Evolutionary conservation across 2,113 vertebrate genomes (phyloP).

Genomic region (Crotalus viridis): DNA sequence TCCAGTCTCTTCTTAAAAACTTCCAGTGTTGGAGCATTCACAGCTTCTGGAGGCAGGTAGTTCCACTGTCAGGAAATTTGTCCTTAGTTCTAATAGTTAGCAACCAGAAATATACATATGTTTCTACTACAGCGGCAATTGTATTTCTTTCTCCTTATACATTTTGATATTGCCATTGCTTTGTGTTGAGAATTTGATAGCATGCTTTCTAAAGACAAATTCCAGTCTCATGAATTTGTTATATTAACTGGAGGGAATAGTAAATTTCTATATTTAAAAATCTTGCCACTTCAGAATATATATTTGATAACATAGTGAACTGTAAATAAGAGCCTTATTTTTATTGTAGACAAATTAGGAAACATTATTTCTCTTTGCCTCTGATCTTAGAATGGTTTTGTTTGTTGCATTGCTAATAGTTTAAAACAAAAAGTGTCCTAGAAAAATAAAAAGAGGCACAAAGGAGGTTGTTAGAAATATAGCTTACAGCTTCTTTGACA

Average conservation of each 20-base stretch:
- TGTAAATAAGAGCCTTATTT: neutral
- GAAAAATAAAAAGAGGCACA: neutral
- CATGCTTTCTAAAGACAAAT: slow-evolving; percentile 23
- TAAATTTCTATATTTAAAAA: slow-evolving; percentile 34
- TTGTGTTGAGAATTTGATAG: slow-evolving; percentile 35
- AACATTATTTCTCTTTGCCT: neutral
- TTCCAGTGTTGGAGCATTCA: no score
- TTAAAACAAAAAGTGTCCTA: neutral
- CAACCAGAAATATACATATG: slow-evolving; percentile 65
- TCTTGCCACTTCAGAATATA: slow-evolving; percentile 15
- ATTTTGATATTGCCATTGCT: slow-evolving; percentile 34
- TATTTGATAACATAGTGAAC: neutral
- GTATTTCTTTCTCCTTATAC: slow-evolving; percentile 35
- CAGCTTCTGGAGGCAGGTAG: no score
- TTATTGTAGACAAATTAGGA: neutral
- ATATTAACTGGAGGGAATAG: slow-evolving; percentile 22
- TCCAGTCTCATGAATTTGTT: slow-evolving; percentile 24
- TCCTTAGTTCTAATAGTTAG: slow-evolving; percentile 37
- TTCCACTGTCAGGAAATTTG: no score
- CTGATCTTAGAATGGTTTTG: neutral
- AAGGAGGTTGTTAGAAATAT: neutral
- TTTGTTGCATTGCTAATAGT: slow-evolving; percentile 11
- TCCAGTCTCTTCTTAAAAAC: no score
- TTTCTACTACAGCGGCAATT: slow-evolving; percentile 66
- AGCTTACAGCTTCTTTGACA: neutral